Evolutionary conservation across 2,113 vertebrate genomes (phyloP).

Genomic region (Nycticebus coucang): DNA sequence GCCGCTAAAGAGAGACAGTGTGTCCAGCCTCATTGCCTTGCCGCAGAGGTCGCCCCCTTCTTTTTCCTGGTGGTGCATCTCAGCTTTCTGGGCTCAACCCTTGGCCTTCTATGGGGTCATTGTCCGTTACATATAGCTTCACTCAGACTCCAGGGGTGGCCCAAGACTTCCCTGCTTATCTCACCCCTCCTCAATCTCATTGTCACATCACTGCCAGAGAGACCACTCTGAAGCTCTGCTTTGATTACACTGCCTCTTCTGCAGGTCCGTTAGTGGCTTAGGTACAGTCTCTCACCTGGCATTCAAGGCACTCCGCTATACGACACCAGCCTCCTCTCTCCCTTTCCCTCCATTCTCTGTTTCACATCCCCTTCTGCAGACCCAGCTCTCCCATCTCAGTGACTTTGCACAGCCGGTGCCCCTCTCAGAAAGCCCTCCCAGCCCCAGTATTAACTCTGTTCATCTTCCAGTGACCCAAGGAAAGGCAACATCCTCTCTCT

Average conservation of each 20-base stretch:
- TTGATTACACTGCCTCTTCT: background rate
- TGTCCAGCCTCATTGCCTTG: background rate
- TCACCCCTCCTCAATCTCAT: background rate
- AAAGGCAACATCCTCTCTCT: background rate
- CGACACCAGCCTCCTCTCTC: background rate
- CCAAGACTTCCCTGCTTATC: background rate
- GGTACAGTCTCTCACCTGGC: background rate
- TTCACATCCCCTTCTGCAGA: background rate
- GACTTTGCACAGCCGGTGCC: no score
- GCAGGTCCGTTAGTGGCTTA: background rate
- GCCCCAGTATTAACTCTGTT: background rate
- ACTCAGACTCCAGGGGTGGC: background rate
- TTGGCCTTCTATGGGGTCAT: background rate
- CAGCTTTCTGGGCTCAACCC: background rate
- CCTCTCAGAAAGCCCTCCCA: background rate
- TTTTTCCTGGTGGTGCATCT: background rate
- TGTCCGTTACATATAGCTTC: background rate
- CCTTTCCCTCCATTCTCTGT: background rate
- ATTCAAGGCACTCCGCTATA: background rate
- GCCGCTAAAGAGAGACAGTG: fast-evolving
- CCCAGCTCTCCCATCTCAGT: background rate
- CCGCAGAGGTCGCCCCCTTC: background rate
- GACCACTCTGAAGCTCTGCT: background rate
- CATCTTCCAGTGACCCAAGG: no score
- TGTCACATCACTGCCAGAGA: background rate